Conservation (phyloP, 1,140 invertebrate species). For the Zaprionus gabonicus region DNA sequence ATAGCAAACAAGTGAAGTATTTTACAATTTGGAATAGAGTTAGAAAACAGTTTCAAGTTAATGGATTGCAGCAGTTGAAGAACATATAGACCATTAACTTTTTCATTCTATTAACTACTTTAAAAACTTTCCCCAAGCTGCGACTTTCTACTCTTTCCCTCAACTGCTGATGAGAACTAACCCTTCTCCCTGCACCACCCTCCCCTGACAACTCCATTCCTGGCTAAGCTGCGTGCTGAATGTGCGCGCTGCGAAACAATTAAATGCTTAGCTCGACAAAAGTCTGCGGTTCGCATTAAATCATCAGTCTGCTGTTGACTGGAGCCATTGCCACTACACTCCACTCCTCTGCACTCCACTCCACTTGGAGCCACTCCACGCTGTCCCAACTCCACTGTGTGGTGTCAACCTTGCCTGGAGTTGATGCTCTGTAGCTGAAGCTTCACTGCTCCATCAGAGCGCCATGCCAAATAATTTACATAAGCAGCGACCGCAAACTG, state of each 20-base stretch:
- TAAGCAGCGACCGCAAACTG: conserved; percentile 77
- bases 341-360: not conserved
- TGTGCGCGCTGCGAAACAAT: conserved; percentile 70
- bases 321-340: conserved; percentile 13
- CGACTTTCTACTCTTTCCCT: not conserved
- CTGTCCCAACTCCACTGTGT: not conserved
- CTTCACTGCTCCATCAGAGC: conserved; percentile 53
- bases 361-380: not conserved
- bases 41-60: not conserved
- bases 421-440: not conserved
- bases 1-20: not conserved
- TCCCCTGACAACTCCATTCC: not conserved
- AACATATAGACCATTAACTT: conserved; percentile 1
- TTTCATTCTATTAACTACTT: not conserved
- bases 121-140: not conserved
- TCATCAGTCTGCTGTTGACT: conserved; percentile 76
- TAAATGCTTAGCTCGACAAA: conserved; percentile 82
- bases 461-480: conserved; percentile 77
- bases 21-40: not conserved
- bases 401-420: conserved; percentile 30
- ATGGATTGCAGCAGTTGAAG: not conserved
- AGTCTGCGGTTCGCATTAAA: conserved; percentile 82
- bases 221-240: conserved; percentile 34
- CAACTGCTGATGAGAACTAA: conserved; percentile 3
- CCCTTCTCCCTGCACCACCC: not conserved